phyloP scores from a whole-genome alignment of 2,797 vertebrate species.

The Enteromius fasciolatus region DNA sequence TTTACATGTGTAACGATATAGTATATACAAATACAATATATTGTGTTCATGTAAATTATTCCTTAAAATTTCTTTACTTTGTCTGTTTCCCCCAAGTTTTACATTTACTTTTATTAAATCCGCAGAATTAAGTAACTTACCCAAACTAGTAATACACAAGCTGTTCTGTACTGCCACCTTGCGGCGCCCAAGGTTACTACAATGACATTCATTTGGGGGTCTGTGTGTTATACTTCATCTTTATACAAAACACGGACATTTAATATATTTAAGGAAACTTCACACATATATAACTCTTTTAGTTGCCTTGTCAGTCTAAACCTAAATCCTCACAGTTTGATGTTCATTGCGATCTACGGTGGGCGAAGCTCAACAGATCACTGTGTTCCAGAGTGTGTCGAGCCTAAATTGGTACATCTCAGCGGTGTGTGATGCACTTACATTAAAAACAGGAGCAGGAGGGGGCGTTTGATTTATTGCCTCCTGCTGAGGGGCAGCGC shows the following conservation, averaged over 20 bases:
- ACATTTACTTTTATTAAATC: neutral
- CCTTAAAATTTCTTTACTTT: neutral
- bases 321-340: neutral
- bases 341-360: neutral
- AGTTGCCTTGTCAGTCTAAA: neutral
- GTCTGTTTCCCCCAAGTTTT: neutral
- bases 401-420: constrained; percentile 32
- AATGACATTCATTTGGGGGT: neutral
- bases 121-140: neutral
- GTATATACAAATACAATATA: too few relatives aligned
- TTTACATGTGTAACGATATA: neutral
- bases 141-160: neutral
- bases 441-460: constrained; percentile 22
- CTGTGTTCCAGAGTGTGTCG: constrained; percentile 25
- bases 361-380: neutral
- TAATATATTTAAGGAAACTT: neutral
- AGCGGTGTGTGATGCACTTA: constrained; percentile 8
- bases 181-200: neutral
- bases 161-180: constrained; percentile 44
- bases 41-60: neutral
- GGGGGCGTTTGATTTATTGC: constrained; percentile 44
- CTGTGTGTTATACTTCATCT: neutral
- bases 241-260: neutral
- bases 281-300: neutral
- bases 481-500: constrained; percentile 6